Conservation (phyloP, 2,113 vertebrate genomes). For the Cepphus grylle region DNA sequence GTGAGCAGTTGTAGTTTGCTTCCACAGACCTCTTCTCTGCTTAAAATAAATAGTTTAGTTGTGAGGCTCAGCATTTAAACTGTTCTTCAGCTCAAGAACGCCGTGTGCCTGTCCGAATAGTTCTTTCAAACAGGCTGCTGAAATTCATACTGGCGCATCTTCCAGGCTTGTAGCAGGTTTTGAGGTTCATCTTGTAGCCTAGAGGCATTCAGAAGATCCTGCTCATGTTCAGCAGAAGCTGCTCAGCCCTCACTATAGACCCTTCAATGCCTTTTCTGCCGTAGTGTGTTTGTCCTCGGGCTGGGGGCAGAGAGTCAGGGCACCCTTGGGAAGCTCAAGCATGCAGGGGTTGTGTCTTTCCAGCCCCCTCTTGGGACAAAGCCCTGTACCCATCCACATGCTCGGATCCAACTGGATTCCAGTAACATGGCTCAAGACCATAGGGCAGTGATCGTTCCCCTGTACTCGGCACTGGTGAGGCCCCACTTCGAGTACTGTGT, state of each 20-base stretch:
- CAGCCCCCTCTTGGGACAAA: neutral
- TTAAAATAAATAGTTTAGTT: too few relatives aligned
- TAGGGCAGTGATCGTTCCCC: too few relatives aligned
- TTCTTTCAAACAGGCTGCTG: neutral
- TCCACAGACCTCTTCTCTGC: neutral
- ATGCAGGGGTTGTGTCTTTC: neutral
- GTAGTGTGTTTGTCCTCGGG: neutral
- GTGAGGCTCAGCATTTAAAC: neutral
- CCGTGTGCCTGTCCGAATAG: neutral
- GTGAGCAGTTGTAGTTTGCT: neutral
- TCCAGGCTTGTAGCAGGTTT: neutral
- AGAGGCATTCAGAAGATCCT: neutral
- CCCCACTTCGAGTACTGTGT: too few relatives aligned
- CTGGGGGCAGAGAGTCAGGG: neutral
- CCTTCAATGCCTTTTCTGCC: too few relatives aligned
- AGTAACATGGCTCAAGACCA: rapidly evolving
- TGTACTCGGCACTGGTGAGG: too few relatives aligned
- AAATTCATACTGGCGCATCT: neutral
- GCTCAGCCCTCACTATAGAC: neutral
- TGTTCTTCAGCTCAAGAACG: neutral
- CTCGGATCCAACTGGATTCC: neutral
- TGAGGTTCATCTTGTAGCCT: too few relatives aligned
- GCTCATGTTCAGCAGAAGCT: neutral
- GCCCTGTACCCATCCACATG: rapidly evolving
- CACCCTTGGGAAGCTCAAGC: neutral